Percentiles rank a stretch among this genome's conserved stretches.
phyloP scores from a whole-genome alignment of 92 coral and sea anemone genomes.

The Hydrozoanthus gracilis region DNA sequence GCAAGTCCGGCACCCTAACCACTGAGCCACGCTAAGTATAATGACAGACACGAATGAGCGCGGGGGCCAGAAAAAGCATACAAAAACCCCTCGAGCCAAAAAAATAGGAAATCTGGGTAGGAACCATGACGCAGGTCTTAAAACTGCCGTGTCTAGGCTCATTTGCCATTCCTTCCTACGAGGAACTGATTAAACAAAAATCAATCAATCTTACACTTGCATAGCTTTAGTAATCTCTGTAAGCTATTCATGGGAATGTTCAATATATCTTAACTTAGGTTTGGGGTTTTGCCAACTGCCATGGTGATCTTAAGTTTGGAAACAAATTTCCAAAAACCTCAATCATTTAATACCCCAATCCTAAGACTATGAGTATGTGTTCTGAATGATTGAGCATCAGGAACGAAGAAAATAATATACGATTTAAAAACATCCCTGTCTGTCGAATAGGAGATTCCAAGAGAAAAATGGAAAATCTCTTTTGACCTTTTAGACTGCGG shows the following conservation, averaged over 20 bases:
- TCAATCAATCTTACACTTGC: neutral
- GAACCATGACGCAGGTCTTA: neutral
- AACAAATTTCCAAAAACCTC: neutral
- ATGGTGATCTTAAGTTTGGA: conserved; percentile 7
- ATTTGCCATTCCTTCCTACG: conserved; percentile 20
- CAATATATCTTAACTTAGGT: neutral
- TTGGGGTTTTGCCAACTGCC: conserved; percentile 1
- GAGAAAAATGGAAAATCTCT: neutral
- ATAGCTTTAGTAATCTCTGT: neutral
- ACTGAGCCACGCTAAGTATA: too few relatives aligned
- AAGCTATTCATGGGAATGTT: neutral
- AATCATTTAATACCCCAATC: neutral
- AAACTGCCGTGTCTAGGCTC: conserved; percentile 7
- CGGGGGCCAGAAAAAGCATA: too few relatives aligned
- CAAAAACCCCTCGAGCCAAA: neutral
- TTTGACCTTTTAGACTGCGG: neutral
- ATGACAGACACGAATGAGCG: too few relatives aligned
- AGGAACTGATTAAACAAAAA: neutral
- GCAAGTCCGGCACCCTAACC: too few relatives aligned
- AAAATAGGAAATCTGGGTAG: conserved; percentile 28
- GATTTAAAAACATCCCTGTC: neutral
- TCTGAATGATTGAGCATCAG: neutral
- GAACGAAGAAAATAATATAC: neutral
- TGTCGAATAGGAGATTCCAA: conserved; percentile 20
- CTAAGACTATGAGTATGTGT: neutral